Evolutionary conservation across 1,140 invertebrate species (phyloP).

Genomic region (Hyposmocoma kahamanoa): DNA sequence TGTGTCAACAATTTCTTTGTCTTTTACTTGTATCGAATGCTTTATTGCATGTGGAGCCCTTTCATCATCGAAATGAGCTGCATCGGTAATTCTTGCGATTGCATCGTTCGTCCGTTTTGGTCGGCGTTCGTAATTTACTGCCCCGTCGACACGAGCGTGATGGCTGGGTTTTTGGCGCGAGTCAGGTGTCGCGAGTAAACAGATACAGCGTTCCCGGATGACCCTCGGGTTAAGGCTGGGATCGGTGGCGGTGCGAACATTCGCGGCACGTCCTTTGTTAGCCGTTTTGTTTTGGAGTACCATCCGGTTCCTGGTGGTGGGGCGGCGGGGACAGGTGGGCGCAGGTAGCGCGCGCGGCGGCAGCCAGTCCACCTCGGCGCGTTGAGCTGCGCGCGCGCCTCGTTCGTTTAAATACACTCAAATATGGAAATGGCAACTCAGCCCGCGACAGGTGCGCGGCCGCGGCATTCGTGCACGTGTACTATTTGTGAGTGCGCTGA

Average conservation of each 20-base stretch:
- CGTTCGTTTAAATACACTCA: slow-evolving; percentile 42
- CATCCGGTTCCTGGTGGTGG: slow-evolving; percentile 67
- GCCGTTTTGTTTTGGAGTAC: slow-evolving; percentile 71
- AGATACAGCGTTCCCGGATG: slow-evolving; percentile 27
- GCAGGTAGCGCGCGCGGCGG: slow-evolving; percentile 57
- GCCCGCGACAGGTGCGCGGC: slow-evolving; percentile 66
- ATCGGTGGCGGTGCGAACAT: slow-evolving; percentile 60
- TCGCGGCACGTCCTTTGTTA: slow-evolving; percentile 70
- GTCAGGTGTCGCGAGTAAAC: slow-evolving; percentile 60
- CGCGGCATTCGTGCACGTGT: slow-evolving; percentile 68
- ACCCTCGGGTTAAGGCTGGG: slow-evolving; percentile 50
- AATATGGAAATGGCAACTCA: slow-evolving; percentile 63
- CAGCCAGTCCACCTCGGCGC: slow-evolving; percentile 57
- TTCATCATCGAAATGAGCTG: slow-evolving; percentile 5
- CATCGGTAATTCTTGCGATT: slow-evolving; percentile 25
- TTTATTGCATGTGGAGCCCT: slow-evolving; percentile 7
- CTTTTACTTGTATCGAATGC: slow-evolving; percentile 34
- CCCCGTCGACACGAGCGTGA: slow-evolving; percentile 12
- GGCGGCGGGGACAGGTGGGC: slow-evolving; percentile 60
- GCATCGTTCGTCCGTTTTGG: slow-evolving; percentile 21
- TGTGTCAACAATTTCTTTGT: slow-evolving; percentile 43
- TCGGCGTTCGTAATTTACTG: slow-evolving; percentile 43
- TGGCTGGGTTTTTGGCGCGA: slow-evolving; percentile 36
- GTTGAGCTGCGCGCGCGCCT: slow-evolving; percentile 60
- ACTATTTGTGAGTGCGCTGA: slow-evolving; percentile 66